Evolutionary conservation across 92 coral and sea anemone species (phyloP).

Genomic region (Zoanthus solanderi): DNA sequence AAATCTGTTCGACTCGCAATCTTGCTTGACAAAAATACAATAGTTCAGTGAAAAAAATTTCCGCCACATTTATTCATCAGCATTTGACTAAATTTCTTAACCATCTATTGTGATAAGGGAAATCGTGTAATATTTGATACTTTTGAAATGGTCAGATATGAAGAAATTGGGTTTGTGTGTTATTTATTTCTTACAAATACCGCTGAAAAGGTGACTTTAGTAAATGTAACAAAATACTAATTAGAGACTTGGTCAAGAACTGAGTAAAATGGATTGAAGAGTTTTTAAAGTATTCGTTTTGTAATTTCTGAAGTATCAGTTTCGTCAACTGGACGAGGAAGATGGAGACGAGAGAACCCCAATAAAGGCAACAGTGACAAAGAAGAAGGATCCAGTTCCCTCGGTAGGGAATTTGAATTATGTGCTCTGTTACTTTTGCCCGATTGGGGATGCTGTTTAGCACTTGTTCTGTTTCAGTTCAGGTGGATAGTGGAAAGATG

Average conservation of each 20-base stretch:
- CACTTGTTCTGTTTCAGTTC: neutral
- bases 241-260: neutral
- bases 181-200: too few relatives aligned
- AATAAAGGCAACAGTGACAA: slow-evolving; percentile 25
- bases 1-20: neutral
- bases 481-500: too few relatives aligned
- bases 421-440: neutral
- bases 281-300: slow-evolving; percentile 22
- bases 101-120: too few relatives aligned
- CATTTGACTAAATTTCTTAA: neutral
- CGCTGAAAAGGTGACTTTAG: too few relatives aligned
- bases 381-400: slow-evolving; percentile 62
- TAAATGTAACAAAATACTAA: neutral
- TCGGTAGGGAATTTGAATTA: slow-evolving; percentile 48
- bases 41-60: neutral
- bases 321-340: slow-evolving; percentile 37
- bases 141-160: too few relatives aligned
- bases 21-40: neutral
- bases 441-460: neutral
- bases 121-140: too few relatives aligned
- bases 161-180: too few relatives aligned
- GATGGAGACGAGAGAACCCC: slow-evolving; percentile 23
- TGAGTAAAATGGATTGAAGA: neutral
- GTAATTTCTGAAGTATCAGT: slow-evolving; percentile 40
- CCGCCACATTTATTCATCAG: neutral